A percentile compares a stretch with the other conserved stretches of the same genome.
These are phyloP conservation scores for Ptilonorhynchus violaceus DNA, from an alignment of 2,113 vertebrate genomes.

Conservation along the genomic window DNA sequence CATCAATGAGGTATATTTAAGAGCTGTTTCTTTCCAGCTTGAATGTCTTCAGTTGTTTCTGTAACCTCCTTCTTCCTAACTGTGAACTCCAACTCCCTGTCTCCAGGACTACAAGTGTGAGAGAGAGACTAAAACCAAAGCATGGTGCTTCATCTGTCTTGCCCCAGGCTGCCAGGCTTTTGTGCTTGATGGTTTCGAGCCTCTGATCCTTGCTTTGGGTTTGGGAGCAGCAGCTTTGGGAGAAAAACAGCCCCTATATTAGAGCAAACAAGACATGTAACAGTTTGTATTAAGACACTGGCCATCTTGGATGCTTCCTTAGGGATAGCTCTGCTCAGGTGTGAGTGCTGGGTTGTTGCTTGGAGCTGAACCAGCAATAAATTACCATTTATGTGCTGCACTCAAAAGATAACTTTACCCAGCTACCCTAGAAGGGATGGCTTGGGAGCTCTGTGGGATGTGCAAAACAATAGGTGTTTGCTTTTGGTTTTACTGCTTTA, in stretches of 20 bases:
- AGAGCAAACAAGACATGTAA: not conserved
- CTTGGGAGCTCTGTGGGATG: not conserved
- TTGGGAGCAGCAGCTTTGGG: not conserved
- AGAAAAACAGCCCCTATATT: not conserved
- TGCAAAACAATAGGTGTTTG: not conserved
- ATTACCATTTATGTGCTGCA: accelerated
- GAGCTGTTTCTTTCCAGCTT: not conserved
- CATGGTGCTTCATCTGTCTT: not conserved
- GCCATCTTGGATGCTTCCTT: not conserved
- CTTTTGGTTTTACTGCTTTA: not conserved
- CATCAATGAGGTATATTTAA: not conserved
- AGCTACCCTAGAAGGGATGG: not conserved
- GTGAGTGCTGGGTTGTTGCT: accelerated
- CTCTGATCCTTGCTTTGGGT: not conserved
- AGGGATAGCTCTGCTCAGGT: not conserved
- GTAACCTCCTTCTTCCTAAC: accelerated
- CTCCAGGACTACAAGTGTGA: not conserved
- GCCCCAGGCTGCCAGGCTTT: not conserved
- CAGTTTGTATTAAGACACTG: not conserved
- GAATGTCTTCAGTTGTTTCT: not conserved
- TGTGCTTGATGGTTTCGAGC: not conserved
- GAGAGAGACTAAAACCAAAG: not conserved
- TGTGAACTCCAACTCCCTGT: not conserved
- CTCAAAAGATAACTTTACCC: not conserved
- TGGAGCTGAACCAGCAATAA: not conserved